phyloP scores from a whole-genome alignment of 1,140 invertebrate species.

The Zaprionus gabonicus region DNA sequence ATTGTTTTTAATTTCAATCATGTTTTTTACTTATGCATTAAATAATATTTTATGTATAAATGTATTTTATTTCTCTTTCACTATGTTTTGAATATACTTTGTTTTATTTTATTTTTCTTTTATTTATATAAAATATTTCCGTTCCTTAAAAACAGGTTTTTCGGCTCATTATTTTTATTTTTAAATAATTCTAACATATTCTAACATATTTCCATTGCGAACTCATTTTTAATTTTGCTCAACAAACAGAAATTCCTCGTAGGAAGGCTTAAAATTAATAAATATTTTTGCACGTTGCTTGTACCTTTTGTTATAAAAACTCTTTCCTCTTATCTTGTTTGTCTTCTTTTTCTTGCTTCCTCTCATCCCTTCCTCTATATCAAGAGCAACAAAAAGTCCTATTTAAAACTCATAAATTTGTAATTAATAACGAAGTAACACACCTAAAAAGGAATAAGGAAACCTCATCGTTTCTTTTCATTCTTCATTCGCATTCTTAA shows the following conservation, averaged over 20 bases:
- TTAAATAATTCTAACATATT: no score
- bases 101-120: neutral
- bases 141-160: no score
- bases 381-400: neutral
- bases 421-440: constrained; percentile 12
- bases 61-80: no score
- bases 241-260: neutral
- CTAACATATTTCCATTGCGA: no score
- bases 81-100: no score
- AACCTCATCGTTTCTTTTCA: neutral
- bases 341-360: no score
- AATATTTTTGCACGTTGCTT: neutral
- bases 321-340: no score
- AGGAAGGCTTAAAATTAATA: neutral
- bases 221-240: neutral
- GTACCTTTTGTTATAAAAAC: no score
- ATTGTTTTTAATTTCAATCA: neutral
- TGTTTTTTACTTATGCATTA: neutral
- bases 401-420: neutral
- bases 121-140: no score
- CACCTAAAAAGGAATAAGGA: neutral
- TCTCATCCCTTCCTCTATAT: no score
- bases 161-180: no score
- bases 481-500: constrained; percentile 26
- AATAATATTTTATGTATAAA: no score